Evolutionary conservation across 2,797 vertebrate species (phyloP).

Genomic region (Etheostoma perlongum): DNA sequence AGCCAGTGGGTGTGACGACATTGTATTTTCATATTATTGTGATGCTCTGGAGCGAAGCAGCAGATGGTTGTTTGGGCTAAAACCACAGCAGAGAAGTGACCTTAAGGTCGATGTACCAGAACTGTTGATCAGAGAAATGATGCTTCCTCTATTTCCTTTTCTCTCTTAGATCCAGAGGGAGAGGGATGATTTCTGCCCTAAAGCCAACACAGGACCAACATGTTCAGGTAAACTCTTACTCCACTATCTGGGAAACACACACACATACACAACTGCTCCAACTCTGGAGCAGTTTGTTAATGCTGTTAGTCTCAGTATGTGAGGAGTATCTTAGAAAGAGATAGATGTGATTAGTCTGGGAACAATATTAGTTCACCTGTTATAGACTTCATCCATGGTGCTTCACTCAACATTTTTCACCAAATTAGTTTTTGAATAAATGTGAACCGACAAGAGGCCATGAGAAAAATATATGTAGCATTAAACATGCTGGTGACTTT

Average conservation of each 20-base stretch:
- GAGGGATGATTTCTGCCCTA: conserved; percentile 42
- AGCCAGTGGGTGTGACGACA: conserved; percentile 4
- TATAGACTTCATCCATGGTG: too few species aligned
- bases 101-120: neutral
- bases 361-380: too few species aligned
- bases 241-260: too few species aligned
- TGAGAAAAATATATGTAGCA: too few species aligned
- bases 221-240: conserved; percentile 45
- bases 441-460: too few species aligned
- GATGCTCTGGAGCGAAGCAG: neutral
- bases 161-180: conserved; percentile 65
- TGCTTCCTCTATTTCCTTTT: conserved; percentile 1
- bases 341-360: too few species aligned
- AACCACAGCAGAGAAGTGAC: neutral
- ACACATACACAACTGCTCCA: too few species aligned
- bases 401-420: too few species aligned
- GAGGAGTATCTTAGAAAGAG: neutral
- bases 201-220: conserved; percentile 20
- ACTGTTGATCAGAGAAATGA: neutral
- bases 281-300: too few species aligned
- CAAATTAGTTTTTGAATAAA: too few species aligned
- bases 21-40: neutral
- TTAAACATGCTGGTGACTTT: too few species aligned
- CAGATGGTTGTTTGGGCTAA: neutral
- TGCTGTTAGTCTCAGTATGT: neutral